Base-by-base conservation (phyloP, 2,888 invertebrate genomes). In the Eilema caniola region DNA sequence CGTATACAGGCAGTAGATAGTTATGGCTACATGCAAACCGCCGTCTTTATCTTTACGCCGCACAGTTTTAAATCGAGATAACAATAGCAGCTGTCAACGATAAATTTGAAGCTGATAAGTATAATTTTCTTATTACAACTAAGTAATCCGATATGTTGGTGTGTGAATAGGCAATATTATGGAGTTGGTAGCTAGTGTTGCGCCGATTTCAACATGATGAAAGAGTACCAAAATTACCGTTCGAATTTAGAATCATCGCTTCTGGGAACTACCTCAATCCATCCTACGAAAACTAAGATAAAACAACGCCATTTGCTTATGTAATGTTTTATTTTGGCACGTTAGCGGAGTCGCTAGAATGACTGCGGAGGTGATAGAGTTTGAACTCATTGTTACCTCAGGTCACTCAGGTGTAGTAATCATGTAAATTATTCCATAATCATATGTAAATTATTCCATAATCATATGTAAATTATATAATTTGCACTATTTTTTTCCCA, bases 11-110 rank as follows among this genome's bases (percentile, higher is more conserved):
- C 67, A 71, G 70, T 71, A 63, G 75, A 75, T 82, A 79, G 74
- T 71, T 68, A 74, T 65, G 71, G 73, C 65, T 67, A 53, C 37
- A 73, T 72, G 71, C 73, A 63, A 76, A 72, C 67, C 62, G 69
- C 28, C 60, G 41, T 67, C 72, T 74, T 79, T 84, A 83, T 84
- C 83, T 77, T 65, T 70, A 72, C 66, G 65, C 63, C 73, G 70
- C 64, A 61, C 63, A 71, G 71, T 79, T 84, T 78, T 78, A 81
- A 77, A 79, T 76, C 61, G 61, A 64, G 84, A 83, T 84, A 84
- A 83, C 79, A 81, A 71, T 66, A 66, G 63, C 74, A 56, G 64
- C 73, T 69, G 74, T 73, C 69, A 69, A 78, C 70, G 82, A 79
- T 82, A 84, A 76, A 74, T 75, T 77, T 72, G 16, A 60, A 70